Percentiles rank a stretch among this genome's conserved stretches.
Conservation (phyloP, 2,113 vertebrate genomes). For the Corythornis vintsioides region DNA sequence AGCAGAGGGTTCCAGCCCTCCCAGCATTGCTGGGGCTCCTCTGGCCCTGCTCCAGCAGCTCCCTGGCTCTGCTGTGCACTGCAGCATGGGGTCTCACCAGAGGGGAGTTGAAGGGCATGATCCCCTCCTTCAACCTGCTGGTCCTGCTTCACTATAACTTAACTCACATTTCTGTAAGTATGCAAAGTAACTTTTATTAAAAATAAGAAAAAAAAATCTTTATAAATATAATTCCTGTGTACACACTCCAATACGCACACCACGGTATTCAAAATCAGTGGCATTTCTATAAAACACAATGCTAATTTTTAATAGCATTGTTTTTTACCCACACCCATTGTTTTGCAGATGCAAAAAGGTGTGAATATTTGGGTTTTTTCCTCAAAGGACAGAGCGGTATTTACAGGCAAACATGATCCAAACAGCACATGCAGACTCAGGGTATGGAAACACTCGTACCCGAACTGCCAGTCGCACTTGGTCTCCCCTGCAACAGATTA, state of each 20-base stretch:
- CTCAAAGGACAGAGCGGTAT: conserved; percentile 93
- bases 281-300: conserved; percentile 37
- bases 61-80: neutral
- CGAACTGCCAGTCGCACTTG: conserved; percentile 92
- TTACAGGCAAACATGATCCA: conserved; percentile 99
- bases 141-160: neutral
- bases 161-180: neutral
- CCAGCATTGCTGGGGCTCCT: too few relatives aligned
- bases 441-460: conserved; percentile 90
- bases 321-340: neutral
- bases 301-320: neutral
- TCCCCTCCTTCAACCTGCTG: too few relatives aligned
- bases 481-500: conserved; percentile 93
- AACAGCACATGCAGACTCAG: conserved; percentile 91
- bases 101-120: neutral
- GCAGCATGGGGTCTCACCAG: neutral
- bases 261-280: conserved; percentile 3
- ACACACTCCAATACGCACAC: conserved; percentile 52
- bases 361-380: neutral
- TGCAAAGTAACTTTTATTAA: conserved; percentile 72
- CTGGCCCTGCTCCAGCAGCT: too few relatives aligned
- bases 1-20: too few relatives aligned
- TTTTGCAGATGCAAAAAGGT: conserved; percentile 9
- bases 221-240: conserved; percentile 65
- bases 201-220: conserved; percentile 68